Conservation (phyloP, 2,888 invertebrate genomes). For the Temnothorax rugatulus region DNA sequence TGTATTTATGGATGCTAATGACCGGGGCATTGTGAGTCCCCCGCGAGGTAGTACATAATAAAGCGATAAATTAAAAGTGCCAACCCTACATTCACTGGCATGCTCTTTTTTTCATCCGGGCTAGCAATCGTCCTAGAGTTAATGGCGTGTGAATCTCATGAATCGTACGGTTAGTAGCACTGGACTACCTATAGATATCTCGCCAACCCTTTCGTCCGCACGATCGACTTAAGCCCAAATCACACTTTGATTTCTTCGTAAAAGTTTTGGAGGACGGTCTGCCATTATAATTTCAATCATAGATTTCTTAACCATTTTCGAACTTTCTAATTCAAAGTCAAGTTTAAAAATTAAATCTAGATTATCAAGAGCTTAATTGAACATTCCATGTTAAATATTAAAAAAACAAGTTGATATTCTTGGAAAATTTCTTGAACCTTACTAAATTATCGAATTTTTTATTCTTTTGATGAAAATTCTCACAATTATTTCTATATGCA, state of each 20-base stretch:
- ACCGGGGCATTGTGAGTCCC: constrained; percentile 59
- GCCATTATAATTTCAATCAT: not conserved
- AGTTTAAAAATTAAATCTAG: not conserved
- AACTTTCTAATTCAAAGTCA: not conserved
- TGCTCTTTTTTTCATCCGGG: constrained; percentile 61
- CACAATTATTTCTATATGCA: not conserved
- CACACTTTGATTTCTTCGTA: not conserved
- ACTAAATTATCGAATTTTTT: not conserved
- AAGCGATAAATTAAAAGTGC: constrained; percentile 78
- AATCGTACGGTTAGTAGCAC: constrained; percentile 72
- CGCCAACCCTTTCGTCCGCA: constrained; percentile 50
- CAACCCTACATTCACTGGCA: constrained; percentile 54
- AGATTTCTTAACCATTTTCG: not conserved
- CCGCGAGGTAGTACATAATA: constrained; percentile 72
- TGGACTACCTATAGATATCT: constrained; percentile 60
- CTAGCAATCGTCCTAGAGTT: constrained; percentile 75
- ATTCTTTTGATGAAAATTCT: not conserved
- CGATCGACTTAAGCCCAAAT: not conserved
- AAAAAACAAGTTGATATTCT: not conserved
- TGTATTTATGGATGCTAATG: constrained; percentile 66
- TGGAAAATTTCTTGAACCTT: not conserved
- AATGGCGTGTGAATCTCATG: constrained; percentile 77
- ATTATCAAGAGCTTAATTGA: not conserved
- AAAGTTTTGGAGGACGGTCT: too few species aligned
- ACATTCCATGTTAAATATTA: not conserved